These are phyloP conservation scores for Heterocephalus glaber DNA, from an alignment of 2,113 vertebrate genomes.

Conservation along the genomic window DNA sequence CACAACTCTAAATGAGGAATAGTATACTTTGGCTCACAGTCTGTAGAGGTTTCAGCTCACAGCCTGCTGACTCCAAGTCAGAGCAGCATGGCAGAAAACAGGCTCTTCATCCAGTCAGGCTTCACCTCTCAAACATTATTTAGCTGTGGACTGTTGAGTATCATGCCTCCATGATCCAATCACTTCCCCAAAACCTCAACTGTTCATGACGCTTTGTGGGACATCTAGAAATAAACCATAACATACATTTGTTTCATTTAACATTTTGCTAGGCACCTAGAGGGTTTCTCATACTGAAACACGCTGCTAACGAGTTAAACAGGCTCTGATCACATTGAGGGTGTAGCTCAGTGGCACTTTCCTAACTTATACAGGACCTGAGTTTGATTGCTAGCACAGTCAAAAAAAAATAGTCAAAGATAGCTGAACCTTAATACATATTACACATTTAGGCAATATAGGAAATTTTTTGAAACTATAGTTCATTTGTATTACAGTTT, in stretches of 20 bases:
- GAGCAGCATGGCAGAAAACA: not conserved
- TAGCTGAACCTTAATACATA: not conserved
- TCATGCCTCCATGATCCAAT: not conserved
- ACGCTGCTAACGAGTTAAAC: not conserved
- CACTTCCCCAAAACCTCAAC: not conserved
- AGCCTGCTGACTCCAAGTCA: not conserved
- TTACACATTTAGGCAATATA: not conserved
- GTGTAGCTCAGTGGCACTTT: not conserved
- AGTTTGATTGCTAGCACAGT: not conserved
- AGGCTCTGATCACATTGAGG: not conserved
- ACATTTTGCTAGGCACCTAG: not conserved
- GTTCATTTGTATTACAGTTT: not conserved
- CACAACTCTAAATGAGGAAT: not conserved
- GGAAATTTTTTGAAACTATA: not conserved
- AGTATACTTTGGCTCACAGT: not conserved
- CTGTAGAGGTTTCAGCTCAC: not conserved
- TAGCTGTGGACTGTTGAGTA: not conserved
- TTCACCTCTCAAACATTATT: not conserved
- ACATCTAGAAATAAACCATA: not conserved
- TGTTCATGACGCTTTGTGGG: not conserved
- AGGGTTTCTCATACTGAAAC: not conserved
- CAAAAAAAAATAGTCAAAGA: not conserved
- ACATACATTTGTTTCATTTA: not conserved
- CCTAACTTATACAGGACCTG: not conserved
- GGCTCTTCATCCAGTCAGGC: not conserved